Evolutionary conservation across 1,140 invertebrate species (phyloP).

Genomic region (Geopemphigus sp.): DNA sequence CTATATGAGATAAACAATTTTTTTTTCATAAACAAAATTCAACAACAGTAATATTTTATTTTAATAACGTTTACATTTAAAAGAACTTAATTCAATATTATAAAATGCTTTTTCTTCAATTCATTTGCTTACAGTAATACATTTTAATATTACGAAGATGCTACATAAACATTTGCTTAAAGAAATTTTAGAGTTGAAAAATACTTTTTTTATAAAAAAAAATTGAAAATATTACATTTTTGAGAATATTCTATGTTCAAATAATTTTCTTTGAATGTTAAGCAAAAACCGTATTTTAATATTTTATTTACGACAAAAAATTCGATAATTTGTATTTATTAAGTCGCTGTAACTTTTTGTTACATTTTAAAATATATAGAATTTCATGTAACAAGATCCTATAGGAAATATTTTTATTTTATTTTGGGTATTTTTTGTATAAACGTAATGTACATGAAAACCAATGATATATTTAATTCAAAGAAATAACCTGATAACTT

Average conservation of each 20-base stretch:
- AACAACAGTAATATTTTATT: too few relatives aligned
- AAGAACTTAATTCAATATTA: too few relatives aligned
- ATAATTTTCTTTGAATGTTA: not conserved
- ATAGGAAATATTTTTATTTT: too few relatives aligned
- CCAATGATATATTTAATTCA: too few relatives aligned
- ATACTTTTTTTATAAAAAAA: not conserved
- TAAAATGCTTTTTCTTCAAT: too few relatives aligned
- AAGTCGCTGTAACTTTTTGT: not conserved
- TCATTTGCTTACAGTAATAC: too few relatives aligned
- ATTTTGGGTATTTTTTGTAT: not conserved
- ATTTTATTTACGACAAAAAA: not conserved
- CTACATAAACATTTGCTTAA: not conserved
- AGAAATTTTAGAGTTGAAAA: not conserved
- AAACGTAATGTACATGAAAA: not conserved
- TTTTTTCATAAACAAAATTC: too few relatives aligned
- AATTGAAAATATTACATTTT: not conserved
- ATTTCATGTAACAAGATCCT: too few relatives aligned
- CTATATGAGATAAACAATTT: too few relatives aligned
- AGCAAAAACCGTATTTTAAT: not conserved
- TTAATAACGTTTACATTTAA: too few relatives aligned
- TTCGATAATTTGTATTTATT: not conserved
- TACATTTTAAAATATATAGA: not conserved
- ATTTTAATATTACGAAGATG: too few relatives aligned
- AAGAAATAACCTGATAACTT: too few relatives aligned
- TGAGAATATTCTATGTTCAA: not conserved